A percentile compares a stretch with the other conserved stretches of the same genome.
phyloP scores from a whole-genome alignment of 2,797 vertebrate species.

The Arvicola amphibius region DNA sequence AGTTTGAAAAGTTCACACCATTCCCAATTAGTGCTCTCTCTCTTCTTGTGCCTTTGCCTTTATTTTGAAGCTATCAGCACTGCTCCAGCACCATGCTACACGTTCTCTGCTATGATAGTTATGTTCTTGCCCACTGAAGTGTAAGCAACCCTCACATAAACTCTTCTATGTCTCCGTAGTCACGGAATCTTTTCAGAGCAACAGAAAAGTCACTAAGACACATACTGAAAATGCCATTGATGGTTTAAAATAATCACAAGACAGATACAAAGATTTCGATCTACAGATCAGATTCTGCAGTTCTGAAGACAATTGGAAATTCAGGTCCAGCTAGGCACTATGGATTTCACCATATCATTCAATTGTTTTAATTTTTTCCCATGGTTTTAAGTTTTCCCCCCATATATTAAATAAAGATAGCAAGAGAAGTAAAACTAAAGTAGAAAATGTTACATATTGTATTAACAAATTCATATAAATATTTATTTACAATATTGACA shows the following conservation, averaged over 20 bases:
- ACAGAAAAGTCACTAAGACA: neutral
- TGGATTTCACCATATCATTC: neutral
- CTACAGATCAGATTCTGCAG: neutral
- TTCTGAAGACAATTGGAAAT: neutral
- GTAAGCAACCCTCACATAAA: neutral
- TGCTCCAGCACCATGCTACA: neutral
- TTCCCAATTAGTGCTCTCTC: neutral
- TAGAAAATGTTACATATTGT: neutral
- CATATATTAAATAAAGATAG: neutral
- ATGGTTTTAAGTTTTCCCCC: neutral
- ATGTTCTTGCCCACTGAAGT: neutral
- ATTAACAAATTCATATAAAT: neutral
- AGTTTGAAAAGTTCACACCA: neutral
- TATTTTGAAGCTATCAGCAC: neutral
- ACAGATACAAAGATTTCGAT: neutral
- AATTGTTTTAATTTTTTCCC: neutral
- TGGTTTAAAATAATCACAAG: neutral
- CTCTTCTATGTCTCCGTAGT: neutral
- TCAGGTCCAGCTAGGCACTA: constrained; percentile 72
- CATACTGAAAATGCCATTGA: neutral
- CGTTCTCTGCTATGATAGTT: neutral
- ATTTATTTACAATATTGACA: neutral
- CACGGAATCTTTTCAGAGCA: neutral
- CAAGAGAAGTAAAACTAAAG: neutral
- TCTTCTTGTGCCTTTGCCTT: neutral